A percentile compares a stretch with the other conserved stretches of the same genome.
Evolutionary conservation across 2,113 vertebrate genomes (phyloP).

Genomic region (Cynocephalus volans): DNA sequence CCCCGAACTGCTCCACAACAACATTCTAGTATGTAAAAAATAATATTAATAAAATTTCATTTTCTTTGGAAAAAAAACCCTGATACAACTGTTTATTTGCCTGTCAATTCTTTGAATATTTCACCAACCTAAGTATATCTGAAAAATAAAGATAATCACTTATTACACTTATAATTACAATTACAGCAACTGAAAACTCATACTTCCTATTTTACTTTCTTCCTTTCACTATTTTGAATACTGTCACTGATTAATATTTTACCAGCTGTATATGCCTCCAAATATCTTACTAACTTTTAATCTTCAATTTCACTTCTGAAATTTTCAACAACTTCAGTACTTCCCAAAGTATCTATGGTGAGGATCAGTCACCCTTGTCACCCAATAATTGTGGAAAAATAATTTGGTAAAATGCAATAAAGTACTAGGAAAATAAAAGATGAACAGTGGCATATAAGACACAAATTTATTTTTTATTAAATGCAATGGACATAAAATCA

Average conservation of each 20-base stretch:
- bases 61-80: background rate
- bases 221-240: background rate
- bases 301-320: background rate
- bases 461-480: background rate
- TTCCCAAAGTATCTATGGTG: background rate
- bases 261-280: background rate
- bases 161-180: background rate
- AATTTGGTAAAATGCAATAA: background rate
- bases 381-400: background rate
- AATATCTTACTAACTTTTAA: background rate
- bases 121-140: background rate
- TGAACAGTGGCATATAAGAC: background rate
- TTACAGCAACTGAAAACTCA: background rate
- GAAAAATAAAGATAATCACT: background rate
- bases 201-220: background rate
- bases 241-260: background rate
- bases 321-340: background rate
- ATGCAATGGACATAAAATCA: background rate
- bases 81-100: background rate
- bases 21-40: too few relatives aligned
- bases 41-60: too few relatives aligned
- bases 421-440: background rate
- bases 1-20: too few relatives aligned
- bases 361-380: background rate
- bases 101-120: background rate